Evolutionary conservation across 2,113 vertebrate genomes (phyloP).

Genomic region (Deroptyus accipitrinus): DNA sequence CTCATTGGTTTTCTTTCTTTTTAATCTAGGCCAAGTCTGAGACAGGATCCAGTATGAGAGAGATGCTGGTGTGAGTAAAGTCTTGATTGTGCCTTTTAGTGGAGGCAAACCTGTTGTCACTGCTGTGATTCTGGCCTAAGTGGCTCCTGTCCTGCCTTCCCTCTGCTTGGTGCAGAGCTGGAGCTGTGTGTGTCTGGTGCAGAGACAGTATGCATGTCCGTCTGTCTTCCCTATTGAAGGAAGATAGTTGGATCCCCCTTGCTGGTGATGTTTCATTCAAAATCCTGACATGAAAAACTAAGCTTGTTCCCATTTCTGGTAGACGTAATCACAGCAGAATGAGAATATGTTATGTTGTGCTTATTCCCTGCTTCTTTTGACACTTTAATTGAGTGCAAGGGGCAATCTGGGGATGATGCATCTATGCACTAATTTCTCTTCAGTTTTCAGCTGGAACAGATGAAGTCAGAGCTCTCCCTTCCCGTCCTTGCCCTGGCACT

Average conservation of each 20-base stretch:
- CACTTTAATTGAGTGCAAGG: background rate
- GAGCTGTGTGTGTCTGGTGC: fast-evolving
- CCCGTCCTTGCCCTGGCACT: constrained; percentile 69
- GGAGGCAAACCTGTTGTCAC: background rate
- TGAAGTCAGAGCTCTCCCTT: constrained; percentile 74
- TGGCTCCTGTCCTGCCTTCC: background rate
- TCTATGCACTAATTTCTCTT: background rate
- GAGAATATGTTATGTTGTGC: background rate
- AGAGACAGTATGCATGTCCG: background rate
- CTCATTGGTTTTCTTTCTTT: constrained; percentile 13
- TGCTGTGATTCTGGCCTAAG: background rate
- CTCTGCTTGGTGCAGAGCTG: background rate
- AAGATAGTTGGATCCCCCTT: background rate
- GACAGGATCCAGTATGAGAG: constrained; percentile 73
- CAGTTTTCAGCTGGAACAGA: constrained; percentile 76
- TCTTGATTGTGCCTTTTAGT: background rate
- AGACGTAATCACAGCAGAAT: background rate
- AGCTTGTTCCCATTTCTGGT: background rate
- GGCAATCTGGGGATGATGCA: background rate
- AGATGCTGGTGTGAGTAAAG: constrained; percentile 86
- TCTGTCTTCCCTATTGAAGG: background rate
- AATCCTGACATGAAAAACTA: background rate
- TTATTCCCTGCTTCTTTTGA: background rate
- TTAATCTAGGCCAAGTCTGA: constrained; percentile 88
- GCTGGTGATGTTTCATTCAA: background rate